These are phyloP conservation scores for Pachymerium ferrugineum DNA, from an alignment of 2,888 invertebrate species.

Conservation along the genomic window DNA sequence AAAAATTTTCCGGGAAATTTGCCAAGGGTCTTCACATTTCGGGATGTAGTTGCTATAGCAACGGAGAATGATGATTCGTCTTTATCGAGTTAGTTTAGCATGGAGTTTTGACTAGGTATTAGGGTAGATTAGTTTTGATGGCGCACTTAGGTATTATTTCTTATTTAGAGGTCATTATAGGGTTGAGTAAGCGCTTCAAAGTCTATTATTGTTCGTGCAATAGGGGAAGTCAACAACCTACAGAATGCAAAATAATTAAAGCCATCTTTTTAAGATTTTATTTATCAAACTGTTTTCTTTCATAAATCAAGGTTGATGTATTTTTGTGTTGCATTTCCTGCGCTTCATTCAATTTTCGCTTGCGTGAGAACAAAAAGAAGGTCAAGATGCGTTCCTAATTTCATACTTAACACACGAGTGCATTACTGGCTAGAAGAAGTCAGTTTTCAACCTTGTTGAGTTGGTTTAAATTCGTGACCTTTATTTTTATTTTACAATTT, in stretches of 20 bases:
- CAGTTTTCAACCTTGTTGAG: no score
- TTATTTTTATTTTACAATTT: no score
- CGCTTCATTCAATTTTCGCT: background rate
- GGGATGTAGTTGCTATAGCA: no score
- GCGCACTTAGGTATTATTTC: no score
- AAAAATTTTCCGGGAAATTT: no score
- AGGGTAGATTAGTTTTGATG: no score
- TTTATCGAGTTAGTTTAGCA: no score
- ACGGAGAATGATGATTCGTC: no score
- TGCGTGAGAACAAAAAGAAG: background rate
- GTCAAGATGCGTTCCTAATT: background rate
- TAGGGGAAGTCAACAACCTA: background rate
- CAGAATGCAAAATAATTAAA: background rate
- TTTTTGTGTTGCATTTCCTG: background rate
- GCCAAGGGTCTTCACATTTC: no score
- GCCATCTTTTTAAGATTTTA: background rate
- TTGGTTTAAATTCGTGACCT: no score
- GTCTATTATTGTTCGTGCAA: background rate
- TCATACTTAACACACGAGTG: conserved; percentile 9
- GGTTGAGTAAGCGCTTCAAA: background rate
- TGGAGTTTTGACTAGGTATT: no score
- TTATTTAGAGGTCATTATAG: background rate
- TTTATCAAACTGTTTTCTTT: background rate
- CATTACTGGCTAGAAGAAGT: no score
- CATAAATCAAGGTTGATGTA: background rate